These are phyloP conservation scores for Lagopus muta DNA, from an alignment of 2,113 vertebrate genomes.

Conservation along the genomic window DNA sequence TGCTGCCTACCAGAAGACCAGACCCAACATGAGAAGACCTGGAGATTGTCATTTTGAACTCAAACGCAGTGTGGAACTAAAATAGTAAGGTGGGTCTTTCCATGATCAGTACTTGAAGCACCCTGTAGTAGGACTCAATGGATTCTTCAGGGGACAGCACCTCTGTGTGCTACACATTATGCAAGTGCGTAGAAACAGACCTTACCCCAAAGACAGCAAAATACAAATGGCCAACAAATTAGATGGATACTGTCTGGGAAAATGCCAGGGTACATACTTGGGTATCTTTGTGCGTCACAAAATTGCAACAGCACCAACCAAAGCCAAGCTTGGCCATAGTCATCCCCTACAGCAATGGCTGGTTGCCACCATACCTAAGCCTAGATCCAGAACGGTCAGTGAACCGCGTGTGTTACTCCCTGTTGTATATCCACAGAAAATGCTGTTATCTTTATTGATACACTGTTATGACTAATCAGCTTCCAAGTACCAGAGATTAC, in stretches of 20 bases:
- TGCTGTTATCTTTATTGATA: constrained; percentile 44
- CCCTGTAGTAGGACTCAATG: accelerated
- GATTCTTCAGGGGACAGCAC: not conserved
- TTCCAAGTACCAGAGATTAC: constrained; percentile 46
- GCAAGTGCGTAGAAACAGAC: not conserved
- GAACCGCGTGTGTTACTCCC: not conserved
- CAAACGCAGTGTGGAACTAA: not conserved
- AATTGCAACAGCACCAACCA: not conserved
- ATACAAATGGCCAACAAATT: not conserved
- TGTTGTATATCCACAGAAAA: not conserved
- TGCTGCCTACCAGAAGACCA: not conserved
- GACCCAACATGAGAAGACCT: not conserved
- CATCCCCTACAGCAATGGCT: not conserved
- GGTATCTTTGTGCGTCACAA: not conserved
- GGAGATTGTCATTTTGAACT: not conserved
- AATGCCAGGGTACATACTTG: not conserved
- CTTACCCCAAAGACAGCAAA: not conserved
- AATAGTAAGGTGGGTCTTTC: not conserved
- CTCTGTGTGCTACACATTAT: not conserved
- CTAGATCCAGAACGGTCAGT: not conserved
- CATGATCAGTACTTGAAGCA: not conserved
- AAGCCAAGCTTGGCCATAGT: not conserved
- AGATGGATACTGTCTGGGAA: not conserved
- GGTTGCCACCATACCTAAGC: not conserved
- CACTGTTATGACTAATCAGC: constrained; percentile 8